Conservation (phyloP, 2,797 vertebrate genomes). For the Pelochelys cantorii region DNA sequence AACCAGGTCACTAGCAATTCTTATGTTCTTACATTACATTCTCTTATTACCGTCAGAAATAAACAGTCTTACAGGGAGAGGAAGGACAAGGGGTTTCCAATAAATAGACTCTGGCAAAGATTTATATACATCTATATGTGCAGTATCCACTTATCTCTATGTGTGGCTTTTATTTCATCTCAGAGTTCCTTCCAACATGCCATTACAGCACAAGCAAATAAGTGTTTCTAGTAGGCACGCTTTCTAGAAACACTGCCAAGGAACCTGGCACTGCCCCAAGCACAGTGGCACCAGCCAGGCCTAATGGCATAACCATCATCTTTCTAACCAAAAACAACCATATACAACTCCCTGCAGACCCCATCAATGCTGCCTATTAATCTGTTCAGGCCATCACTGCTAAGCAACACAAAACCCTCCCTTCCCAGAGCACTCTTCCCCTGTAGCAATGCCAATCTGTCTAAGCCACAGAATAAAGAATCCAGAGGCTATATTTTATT, state of each 20-base stretch:
- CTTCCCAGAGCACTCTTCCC: not conserved
- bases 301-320: not conserved
- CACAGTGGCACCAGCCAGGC: not conserved
- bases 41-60: not conserved
- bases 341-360: not conserved
- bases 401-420: slow-evolving; percentile 5
- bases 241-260: slow-evolving; percentile 18
- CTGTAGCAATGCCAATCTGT: slow-evolving; percentile 10
- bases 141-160: not conserved
- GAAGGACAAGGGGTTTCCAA: slow-evolving; percentile 18
- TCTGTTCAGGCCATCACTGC: not conserved
- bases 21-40: slow-evolving; percentile 6
- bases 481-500: slow-evolving; percentile 49
- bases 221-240: not conserved
- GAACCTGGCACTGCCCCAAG: not conserved
- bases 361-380: fast-evolving
- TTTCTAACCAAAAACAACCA: not conserved
- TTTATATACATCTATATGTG: not conserved
- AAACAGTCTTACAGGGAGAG: not conserved
- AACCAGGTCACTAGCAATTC: not conserved
- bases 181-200: slow-evolving; percentile 16
- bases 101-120: not conserved
- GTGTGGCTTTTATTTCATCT: not conserved
- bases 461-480: slow-evolving; percentile 45
- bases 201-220: not conserved